Conservation (phyloP, 1,140 invertebrate genomes). For the Battus philenor region DNA sequence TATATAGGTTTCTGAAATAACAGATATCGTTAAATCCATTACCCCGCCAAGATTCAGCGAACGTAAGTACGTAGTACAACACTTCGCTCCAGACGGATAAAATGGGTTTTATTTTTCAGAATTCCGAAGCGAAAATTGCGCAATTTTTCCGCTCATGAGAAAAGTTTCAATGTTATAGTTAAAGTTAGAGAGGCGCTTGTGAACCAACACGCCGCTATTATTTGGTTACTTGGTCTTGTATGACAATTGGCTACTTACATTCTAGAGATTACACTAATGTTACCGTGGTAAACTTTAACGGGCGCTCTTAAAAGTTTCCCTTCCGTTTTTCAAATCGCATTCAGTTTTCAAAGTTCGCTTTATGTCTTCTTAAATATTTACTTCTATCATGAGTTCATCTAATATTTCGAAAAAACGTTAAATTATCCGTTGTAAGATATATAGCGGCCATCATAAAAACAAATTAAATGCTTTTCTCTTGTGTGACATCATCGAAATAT, state of each 20-base stretch:
- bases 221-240: constrained; percentile 16
- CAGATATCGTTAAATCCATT: constrained; percentile 4
- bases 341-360: too few species aligned
- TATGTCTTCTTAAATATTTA: too few species aligned
- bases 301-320: constrained; percentile 5
- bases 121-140: constrained; percentile 17
- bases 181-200: constrained; percentile 13
- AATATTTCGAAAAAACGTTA: too few species aligned
- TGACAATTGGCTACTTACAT: constrained; percentile 17
- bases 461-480: too few species aligned
- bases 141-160: constrained; percentile 17
- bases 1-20: too few species aligned
- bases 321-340: too few species aligned
- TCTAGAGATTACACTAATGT: constrained; percentile 12
- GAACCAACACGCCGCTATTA: constrained; percentile 14
- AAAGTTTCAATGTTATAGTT: constrained; percentile 16
- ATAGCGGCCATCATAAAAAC: too few species aligned
- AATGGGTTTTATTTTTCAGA: constrained; percentile 17
- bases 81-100: constrained; percentile 15
- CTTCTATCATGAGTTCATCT: too few species aligned
- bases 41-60: not conserved
- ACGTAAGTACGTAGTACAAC: constrained; percentile 11
- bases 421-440: too few species aligned
- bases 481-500: too few species aligned
- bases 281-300: not conserved